Percentiles rank a stretch among this genome's conserved stretches.
phyloP scores from a whole-genome alignment of 2,113 vertebrate genomes.

The Harpagus bidentatus region DNA sequence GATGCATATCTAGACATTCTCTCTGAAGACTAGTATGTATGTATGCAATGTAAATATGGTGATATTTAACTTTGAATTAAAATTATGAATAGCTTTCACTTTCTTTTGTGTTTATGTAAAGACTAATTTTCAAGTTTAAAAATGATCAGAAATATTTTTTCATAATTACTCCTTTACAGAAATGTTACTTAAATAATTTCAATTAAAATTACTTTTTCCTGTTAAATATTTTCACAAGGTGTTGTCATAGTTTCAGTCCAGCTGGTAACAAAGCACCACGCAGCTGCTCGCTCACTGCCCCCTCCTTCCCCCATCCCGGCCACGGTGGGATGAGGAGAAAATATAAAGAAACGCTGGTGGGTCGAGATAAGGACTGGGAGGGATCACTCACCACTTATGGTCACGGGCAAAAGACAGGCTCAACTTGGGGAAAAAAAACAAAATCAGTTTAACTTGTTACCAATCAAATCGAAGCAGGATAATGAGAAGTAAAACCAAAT shows the following conservation, averaged over 20 bases:
- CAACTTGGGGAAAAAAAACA: too few species aligned
- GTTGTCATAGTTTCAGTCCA: not conserved
- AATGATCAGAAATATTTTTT: not conserved
- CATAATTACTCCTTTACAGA: not conserved
- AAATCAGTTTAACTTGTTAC: too few species aligned
- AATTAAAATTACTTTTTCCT: not conserved
- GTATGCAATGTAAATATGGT: not conserved
- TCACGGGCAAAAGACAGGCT: too few species aligned
- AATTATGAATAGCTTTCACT: not conserved
- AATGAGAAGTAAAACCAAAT: too few species aligned
- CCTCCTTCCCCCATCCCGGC: too few species aligned
- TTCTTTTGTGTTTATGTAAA: not conserved
- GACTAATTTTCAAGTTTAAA: not conserved
- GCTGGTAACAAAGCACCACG: too few species aligned
- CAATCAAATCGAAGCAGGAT: too few species aligned
- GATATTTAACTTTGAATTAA: not conserved
- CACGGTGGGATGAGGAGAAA: too few species aligned
- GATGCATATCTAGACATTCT: not conserved
- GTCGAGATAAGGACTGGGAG: too few species aligned
- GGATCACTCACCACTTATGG: too few species aligned
- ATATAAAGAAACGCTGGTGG: too few species aligned
- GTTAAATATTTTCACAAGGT: not conserved
- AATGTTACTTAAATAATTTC: not conserved
- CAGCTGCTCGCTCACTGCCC: too few species aligned
- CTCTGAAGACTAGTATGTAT: not conserved